Percentiles rank a stretch among this genome's conserved stretches.
Evolutionary conservation across 2,797 vertebrate genomes (phyloP).

Genomic region (Ctenochaetus hawaiiensis): DNA sequence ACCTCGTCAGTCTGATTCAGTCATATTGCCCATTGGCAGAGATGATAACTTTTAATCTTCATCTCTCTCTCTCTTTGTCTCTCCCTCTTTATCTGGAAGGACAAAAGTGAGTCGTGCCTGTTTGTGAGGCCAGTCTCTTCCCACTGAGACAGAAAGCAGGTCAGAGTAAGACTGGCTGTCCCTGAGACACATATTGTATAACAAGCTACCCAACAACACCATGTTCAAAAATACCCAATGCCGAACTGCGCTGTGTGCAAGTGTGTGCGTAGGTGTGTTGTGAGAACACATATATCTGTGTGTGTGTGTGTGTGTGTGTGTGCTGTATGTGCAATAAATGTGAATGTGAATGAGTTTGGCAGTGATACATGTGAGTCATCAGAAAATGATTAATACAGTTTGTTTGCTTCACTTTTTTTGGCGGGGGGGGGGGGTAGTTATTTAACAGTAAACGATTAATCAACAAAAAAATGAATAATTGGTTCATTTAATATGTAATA

Average conservation of each 20-base stretch:
- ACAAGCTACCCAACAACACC: conserved; percentile 54
- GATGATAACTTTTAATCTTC: conserved; percentile 19
- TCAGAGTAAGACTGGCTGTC: conserved; percentile 56
- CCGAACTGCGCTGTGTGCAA: conserved; percentile 31
- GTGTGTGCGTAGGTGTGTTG: conserved; percentile 53
- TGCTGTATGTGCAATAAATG: conserved; percentile 24
- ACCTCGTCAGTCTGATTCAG: conserved; percentile 16
- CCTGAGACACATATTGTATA: conserved; percentile 68
- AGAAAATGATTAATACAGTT: conserved; percentile 47
- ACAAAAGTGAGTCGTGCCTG: conserved; percentile 43
- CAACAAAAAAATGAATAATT: too few species aligned
- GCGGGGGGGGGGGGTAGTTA: not conserved
- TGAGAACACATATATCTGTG: conserved; percentile 30
- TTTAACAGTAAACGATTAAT: not conserved
- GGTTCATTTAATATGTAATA: too few species aligned
- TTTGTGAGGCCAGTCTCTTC: conserved; percentile 40
- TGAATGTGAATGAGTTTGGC: conserved; percentile 37
- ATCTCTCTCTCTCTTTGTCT: not conserved
- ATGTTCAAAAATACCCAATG: conserved; percentile 61
- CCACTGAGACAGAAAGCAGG: conserved; percentile 59
- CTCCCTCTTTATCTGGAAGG: conserved; percentile 1
- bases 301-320: conserved; percentile 22
- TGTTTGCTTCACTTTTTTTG: conserved; percentile 17
- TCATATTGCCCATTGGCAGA: conserved; percentile 10
- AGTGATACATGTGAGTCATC: conserved; percentile 53